Percentiles rank a stretch among this genome's conserved stretches.
Conservation (phyloP, 2,113 vertebrate genomes). For the Caranx ignobilis region DNA sequence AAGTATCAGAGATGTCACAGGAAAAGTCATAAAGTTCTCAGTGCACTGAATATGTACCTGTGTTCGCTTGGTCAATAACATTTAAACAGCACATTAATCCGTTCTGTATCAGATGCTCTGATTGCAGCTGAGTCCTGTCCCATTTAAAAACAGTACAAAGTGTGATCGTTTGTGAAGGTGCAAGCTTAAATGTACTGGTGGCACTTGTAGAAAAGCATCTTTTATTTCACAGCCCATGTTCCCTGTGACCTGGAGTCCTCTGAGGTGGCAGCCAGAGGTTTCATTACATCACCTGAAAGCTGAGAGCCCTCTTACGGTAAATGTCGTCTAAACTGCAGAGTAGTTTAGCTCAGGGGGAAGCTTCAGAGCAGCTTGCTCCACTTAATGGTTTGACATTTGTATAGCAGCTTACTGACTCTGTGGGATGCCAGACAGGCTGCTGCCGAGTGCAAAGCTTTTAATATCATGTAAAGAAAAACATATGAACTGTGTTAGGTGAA, state of each 20-base stretch:
- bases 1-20: too few species aligned
- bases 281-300: slow-evolving; percentile 7
- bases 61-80: neutral
- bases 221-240: neutral
- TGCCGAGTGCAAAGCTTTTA: slow-evolving; percentile 28
- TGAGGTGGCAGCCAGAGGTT: neutral
- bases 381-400: slow-evolving; percentile 48
- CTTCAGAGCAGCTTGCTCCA: slow-evolving; percentile 37
- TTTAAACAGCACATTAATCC: neutral
- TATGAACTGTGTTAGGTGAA: neutral
- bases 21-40: neutral
- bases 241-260: neutral
- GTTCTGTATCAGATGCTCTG: neutral
- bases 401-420: slow-evolving; percentile 19
- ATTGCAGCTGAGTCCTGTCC: neutral
- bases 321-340: slow-evolving; percentile 15
- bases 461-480: slow-evolving; percentile 14
- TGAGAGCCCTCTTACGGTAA: slow-evolving; percentile 16
- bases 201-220: neutral
- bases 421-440: slow-evolving; percentile 17
- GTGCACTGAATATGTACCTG: slow-evolving; percentile 2
- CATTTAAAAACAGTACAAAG: neutral
- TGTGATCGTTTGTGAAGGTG: neutral
- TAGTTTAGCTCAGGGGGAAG: slow-evolving; percentile 13
- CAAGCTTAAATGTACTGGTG: neutral